phyloP scores from a whole-genome alignment of 92 coral and sea anemone genomes.

The Palythoa caribaeorum region DNA sequence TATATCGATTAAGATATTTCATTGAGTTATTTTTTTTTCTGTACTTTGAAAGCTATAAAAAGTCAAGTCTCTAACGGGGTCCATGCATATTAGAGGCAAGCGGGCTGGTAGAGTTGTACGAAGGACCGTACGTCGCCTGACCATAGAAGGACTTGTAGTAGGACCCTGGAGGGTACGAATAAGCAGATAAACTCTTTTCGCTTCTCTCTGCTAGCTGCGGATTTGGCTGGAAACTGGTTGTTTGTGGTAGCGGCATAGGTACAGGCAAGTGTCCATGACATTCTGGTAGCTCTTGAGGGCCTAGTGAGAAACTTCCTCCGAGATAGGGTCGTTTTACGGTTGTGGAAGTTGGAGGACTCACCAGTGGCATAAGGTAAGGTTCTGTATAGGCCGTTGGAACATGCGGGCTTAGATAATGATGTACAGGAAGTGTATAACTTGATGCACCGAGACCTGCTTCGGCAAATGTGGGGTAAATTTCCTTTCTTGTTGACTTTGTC shows the following conservation, averaged over 20 bases:
- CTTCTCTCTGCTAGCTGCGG: conserved; percentile 68
- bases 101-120: conserved; percentile 57
- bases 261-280: conserved; percentile 80
- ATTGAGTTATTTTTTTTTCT: conserved; percentile 26
- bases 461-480: conserved; percentile 77
- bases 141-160: conserved; percentile 81
- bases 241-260: conserved; percentile 71
- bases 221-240: conserved; percentile 71
- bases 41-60: background rate
- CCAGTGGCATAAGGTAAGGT: conserved; percentile 80
- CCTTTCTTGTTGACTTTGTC: conserved; percentile 77
- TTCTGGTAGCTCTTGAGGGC: conserved; percentile 63
- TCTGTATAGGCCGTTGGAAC: conserved; percentile 85
- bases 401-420: conserved; percentile 86
- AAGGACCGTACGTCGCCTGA: conserved; percentile 35
- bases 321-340: conserved; percentile 65
- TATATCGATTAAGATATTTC: conserved; percentile 17
- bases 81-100: conserved; percentile 46
- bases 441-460: conserved; percentile 68
- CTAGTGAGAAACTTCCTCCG: conserved; percentile 53
- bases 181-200: conserved; percentile 61
- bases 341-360: conserved; percentile 68
- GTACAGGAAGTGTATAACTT: conserved; percentile 82
- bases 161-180: conserved; percentile 66
- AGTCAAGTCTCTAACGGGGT: conserved; percentile 50